Percentiles rank a stretch among this genome's conserved stretches.
Evolutionary conservation across 37 sponge, comb jelly and placozoan genomes (phyloP).

Genomic region (Beroe forskalii): DNA sequence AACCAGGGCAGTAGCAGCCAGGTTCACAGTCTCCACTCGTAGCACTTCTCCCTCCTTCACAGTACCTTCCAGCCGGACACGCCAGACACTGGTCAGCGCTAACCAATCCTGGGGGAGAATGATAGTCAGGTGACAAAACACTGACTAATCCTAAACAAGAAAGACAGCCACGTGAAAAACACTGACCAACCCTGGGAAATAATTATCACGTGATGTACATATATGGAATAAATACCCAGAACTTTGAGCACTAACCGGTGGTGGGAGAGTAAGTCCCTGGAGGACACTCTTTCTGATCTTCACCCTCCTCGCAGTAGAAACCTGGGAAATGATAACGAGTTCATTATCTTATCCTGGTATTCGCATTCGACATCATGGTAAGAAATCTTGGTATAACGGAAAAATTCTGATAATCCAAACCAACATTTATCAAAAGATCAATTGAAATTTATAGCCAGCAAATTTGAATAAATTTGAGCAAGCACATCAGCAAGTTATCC

Average conservation of each 20-base stretch:
- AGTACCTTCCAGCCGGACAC: slow-evolving; percentile 60
- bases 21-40: slow-evolving; percentile 54
- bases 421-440: too few relatives aligned
- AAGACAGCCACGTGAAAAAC: background rate
- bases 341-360: too few relatives aligned
- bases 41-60: slow-evolving; percentile 45
- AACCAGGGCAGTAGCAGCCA: slow-evolving; percentile 64
- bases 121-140: background rate
- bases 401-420: too few relatives aligned
- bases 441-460: too few relatives aligned
- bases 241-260: background rate
- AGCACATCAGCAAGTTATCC: too few relatives aligned
- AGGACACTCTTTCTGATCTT: slow-evolving; percentile 43
- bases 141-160: background rate
- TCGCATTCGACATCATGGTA: too few relatives aligned
- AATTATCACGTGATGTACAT: background rate
- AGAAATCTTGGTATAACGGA: too few relatives aligned
- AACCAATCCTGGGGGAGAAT: background rate
- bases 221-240: background rate
- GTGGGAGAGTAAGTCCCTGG: slow-evolving; percentile 56
- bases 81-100: background rate
- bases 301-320: slow-evolving; percentile 39
- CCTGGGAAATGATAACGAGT: background rate
- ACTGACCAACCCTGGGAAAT: too few relatives aligned
- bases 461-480: too few relatives aligned